Evolutionary conservation across 2,888 invertebrate species (phyloP), one percentile per base, ranked within the genome.

Genomic region (Rotaria macrura): DNA sequence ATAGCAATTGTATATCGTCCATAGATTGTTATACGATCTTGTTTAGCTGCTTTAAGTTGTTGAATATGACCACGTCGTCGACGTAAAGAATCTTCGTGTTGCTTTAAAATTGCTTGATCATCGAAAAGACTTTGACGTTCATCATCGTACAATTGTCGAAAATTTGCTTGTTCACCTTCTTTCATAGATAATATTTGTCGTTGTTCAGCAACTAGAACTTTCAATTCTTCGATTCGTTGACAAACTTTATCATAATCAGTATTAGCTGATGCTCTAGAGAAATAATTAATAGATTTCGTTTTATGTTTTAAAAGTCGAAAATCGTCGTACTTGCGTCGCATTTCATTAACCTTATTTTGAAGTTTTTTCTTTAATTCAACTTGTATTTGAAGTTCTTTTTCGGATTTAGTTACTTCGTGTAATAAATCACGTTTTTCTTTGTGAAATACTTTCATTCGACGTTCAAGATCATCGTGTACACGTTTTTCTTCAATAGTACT

Each of bases 391-490:
- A 79, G 25, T 43, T 79, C 74, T 43, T 79, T 79, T 43, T 79
- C 74, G 14, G 10, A 43, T 79, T 43, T 40, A 25, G 23, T 79
- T 9, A 79, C 43, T 79, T 79, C 74, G 43, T 40, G 23, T n/a
- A 43, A 40, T 25, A 79, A 43, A 43, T 40, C 38, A 14, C 74
- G 34, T 43, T 20, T 34, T 40, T 79, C 40, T 79, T 79, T 79
- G 25, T 79, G 9, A 43, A 79, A 79, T 23, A 25, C 2, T 43
- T 79, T 79, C 74, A 79, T 43, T 43, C n/a, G 38, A 43, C 25
- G 17, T 79, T 79, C 74, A 43, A 79, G 38, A 40, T 79, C 74
- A 79, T 79, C 74, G 43, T 79, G 74, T 43, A 79, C 43, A 79
- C 74, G 74, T 43, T 79, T 79, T 79, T 40, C 40, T 79, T 79